Conservation (phyloP, 1,140 invertebrate genomes). For the Atopsyche davidsoni region DNA sequence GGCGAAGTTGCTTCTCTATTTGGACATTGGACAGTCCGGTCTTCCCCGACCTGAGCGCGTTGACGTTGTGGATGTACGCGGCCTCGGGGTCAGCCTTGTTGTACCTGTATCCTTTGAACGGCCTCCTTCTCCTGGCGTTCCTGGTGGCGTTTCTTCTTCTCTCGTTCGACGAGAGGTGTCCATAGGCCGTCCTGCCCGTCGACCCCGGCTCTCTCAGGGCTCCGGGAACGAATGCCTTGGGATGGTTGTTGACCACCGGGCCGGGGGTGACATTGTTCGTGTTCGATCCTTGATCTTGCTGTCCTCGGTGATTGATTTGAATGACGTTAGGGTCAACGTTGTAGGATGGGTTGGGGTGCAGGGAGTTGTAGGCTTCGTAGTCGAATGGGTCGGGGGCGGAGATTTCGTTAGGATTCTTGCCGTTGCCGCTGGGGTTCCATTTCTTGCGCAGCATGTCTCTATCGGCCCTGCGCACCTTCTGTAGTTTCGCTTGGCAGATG, state of each 20-base stretch:
- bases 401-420: slow-evolving; percentile 48
- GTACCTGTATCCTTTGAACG: slow-evolving; percentile 33
- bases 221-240: slow-evolving; percentile 5
- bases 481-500: slow-evolving; percentile 57
- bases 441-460: slow-evolving; percentile 37
- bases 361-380: slow-evolving; percentile 19
- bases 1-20: slow-evolving; percentile 38
- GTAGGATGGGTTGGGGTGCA: slow-evolving; percentile 30
- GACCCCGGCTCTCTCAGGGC: neutral
- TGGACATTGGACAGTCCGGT: slow-evolving; percentile 41
- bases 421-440: slow-evolving; percentile 35
- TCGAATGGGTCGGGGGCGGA: slow-evolving; percentile 34
- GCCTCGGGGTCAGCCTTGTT: slow-evolving; percentile 42
- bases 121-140: slow-evolving; percentile 15
- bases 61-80: slow-evolving; percentile 41
- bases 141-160: slow-evolving; percentile 9
- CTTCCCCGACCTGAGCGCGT: slow-evolving; percentile 39
- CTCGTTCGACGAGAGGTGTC: slow-evolving; percentile 1
- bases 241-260: slow-evolving; percentile 5
- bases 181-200: slow-evolving; percentile 9
- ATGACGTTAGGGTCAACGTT: slow-evolving; percentile 32
- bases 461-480: slow-evolving; percentile 41
- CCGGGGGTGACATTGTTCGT: slow-evolving; percentile 4
- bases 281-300: neutral
- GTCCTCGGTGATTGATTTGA: neutral